Evolutionary conservation across 2,113 vertebrate genomes (phyloP).

Genomic region (Apaloderma vittatum): DNA sequence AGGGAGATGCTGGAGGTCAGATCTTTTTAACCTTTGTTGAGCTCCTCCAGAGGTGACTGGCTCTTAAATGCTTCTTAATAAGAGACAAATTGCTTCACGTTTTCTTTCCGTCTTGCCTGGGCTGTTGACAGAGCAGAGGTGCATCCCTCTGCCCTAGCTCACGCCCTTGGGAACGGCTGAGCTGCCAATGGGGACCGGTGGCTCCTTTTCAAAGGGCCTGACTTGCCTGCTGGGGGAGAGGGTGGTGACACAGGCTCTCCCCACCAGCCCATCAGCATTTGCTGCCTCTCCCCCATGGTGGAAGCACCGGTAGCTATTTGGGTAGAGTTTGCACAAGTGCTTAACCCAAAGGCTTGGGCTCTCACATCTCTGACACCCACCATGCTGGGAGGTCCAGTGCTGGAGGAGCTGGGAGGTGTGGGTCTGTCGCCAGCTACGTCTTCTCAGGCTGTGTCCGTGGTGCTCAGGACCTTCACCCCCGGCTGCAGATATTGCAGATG

Average conservation of each 20-base stretch:
- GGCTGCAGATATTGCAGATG: accelerated
- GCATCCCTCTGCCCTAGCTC: neutral
- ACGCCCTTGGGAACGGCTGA: neutral
- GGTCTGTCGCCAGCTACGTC: neutral
- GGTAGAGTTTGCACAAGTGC: neutral
- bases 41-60: constrained; percentile 35
- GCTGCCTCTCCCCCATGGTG: accelerated
- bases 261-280: accelerated
- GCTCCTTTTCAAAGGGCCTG: neutral
- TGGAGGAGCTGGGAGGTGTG: neutral
- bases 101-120: neutral
- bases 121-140: neutral
- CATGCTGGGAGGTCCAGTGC: accelerated
- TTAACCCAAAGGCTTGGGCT: neutral
- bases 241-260: neutral
- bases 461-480: accelerated
- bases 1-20: constrained; percentile 30
- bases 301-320: neutral
- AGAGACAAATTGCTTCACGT: neutral
- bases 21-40: constrained; percentile 59
- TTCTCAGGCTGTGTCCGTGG: accelerated
- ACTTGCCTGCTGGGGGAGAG: neutral
- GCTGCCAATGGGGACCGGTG: neutral
- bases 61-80: constrained; percentile 42
- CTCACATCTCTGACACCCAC: neutral